These are phyloP conservation scores for Vicugna pacos DNA, from an alignment of 2,113 vertebrate genomes.

Conservation along the genomic window DNA sequence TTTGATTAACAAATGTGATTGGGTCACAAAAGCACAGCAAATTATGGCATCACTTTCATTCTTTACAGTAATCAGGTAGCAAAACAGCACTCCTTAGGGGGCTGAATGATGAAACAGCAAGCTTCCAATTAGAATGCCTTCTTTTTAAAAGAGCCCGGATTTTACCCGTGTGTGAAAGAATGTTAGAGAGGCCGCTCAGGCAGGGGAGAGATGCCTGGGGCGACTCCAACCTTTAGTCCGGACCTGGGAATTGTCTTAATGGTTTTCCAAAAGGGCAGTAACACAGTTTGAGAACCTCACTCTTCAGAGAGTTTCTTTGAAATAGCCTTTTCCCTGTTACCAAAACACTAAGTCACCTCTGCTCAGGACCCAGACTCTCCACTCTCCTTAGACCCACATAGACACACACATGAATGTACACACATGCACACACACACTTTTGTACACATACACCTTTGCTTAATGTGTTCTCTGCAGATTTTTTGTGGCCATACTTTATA, in stretches of 20 bases:
- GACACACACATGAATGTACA: neutral
- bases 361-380: neutral
- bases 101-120: slow-evolving; percentile 6
- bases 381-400: neutral
- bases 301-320: slow-evolving; percentile 46
- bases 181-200: neutral
- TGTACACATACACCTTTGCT: neutral
- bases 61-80: neutral
- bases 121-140: neutral
- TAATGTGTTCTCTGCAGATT: neutral
- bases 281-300: neutral
- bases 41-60: neutral
- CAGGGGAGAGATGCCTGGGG: neutral
- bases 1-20: slow-evolving; percentile 54
- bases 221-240: slow-evolving; percentile 26
- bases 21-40: slow-evolving; percentile 20
- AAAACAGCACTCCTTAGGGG: neutral
- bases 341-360: neutral
- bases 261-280: neutral
- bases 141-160: neutral
- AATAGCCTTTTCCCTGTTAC: neutral
- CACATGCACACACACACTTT: neutral
- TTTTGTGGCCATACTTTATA: neutral
- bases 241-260: neutral
- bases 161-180: neutral